A percentile compares a stretch with the other conserved stretches of the same genome.
Evolutionary conservation across 2,888 invertebrate genomes (phyloP).

Genomic region (Rhagonycha fulva): DNA sequence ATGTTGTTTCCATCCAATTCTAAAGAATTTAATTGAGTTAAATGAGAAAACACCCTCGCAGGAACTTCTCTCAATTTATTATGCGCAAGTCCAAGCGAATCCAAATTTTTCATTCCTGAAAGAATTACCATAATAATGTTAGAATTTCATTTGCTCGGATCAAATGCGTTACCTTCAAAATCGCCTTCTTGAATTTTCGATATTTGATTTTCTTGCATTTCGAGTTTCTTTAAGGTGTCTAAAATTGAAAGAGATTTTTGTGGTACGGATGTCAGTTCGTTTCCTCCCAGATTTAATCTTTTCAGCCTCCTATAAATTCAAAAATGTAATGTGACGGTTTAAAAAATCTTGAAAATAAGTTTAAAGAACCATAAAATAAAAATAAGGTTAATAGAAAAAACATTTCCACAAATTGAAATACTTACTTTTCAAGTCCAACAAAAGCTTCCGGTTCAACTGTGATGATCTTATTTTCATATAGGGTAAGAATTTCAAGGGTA

Average conservation of each 20-base stretch:
- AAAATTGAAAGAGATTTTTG: slow-evolving; percentile 80
- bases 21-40: slow-evolving; percentile 80
- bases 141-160: neutral
- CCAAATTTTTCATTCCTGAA: slow-evolving; percentile 77
- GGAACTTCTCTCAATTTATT: slow-evolving; percentile 82
- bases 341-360: neutral
- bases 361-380: no score
- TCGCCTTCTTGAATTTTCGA: slow-evolving; percentile 78
- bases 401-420: slow-evolving; percentile 30
- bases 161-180: slow-evolving; percentile 71
- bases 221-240: slow-evolving; percentile 81
- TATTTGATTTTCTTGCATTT: slow-evolving; percentile 87
- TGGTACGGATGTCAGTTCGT: slow-evolving; percentile 76
- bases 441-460: slow-evolving; percentile 82
- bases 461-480: slow-evolving; percentile 85
- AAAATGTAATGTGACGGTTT: neutral
- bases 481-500: slow-evolving; percentile 82
- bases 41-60: slow-evolving; percentile 79
- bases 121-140: slow-evolving; percentile 10
- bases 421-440: slow-evolving; percentile 85
- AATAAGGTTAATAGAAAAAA: no score
- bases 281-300: slow-evolving; percentile 83
- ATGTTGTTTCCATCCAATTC: slow-evolving; percentile 89
- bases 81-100: slow-evolving; percentile 83
- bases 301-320: slow-evolving; percentile 69